These are phyloP conservation scores for Pipistrellus kuhlii DNA, from an alignment of 2,797 vertebrate species.

Conservation along the genomic window DNA sequence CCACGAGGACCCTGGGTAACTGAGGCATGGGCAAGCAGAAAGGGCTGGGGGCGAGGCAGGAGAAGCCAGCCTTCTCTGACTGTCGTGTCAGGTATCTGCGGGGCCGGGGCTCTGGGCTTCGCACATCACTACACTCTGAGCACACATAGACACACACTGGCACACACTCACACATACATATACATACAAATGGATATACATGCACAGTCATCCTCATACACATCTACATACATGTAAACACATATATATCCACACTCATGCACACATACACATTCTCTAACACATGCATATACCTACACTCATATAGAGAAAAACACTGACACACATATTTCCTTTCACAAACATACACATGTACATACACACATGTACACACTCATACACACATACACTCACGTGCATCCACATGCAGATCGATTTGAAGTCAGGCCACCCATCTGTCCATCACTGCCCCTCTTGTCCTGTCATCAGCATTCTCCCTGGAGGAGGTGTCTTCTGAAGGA, in stretches of 20 bases:
- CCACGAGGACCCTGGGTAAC: not conserved
- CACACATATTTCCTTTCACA: not conserved
- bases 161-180: not conserved
- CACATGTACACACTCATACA: not conserved
- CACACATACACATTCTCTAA: not conserved
- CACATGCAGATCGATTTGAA: not conserved
- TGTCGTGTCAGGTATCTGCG: rapidly evolving
- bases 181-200: not conserved
- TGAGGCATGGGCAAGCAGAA: too few relatives aligned
- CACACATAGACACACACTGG: not conserved
- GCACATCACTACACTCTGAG: rapidly evolving
- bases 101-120: not conserved
- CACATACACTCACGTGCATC: too few relatives aligned
- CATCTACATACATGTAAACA: not conserved
- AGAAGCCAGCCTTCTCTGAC: not conserved
- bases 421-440: not conserved
- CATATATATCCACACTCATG: too few relatives aligned
- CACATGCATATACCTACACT: too few relatives aligned
- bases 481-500: not conserved
- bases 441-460: rapidly evolving
- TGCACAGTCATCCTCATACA: too few relatives aligned
- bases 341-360: not conserved
- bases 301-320: not conserved
- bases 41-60: not conserved
- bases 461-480: not conserved